These are phyloP conservation scores for Scortum barcoo DNA, from an alignment of 2,113 vertebrate species.

Conservation along the genomic window DNA sequence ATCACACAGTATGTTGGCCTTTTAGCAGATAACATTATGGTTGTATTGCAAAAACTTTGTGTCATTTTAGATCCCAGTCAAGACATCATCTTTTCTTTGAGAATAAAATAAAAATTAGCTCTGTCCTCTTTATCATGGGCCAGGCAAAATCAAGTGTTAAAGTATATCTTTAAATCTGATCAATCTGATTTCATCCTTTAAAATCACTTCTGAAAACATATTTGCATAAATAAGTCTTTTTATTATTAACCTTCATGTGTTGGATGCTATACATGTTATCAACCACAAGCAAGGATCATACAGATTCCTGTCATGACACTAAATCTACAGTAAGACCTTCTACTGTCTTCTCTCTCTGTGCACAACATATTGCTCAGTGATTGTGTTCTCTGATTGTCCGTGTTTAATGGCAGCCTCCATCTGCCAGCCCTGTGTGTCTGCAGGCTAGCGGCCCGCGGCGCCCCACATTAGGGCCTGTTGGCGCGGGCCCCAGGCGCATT, in stretches of 20 bases:
- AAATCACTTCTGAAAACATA: background rate
- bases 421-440: constrained; percentile 80
- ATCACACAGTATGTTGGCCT: background rate
- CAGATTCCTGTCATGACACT: constrained; percentile 38
- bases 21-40: background rate
- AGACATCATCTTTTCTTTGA: background rate
- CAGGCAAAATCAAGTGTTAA: background rate
- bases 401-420: constrained; percentile 83
- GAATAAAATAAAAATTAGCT: background rate
- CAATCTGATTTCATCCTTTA: constrained; percentile 3
- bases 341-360: constrained; percentile 45
- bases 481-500: constrained; percentile 82
- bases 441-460: constrained; percentile 79
- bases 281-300: constrained; percentile 23
- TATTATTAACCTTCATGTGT: constrained; percentile 25
- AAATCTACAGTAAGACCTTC: constrained; percentile 46
- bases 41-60: background rate
- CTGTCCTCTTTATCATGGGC: background rate
- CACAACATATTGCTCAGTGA: constrained; percentile 70
- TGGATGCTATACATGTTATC: constrained; percentile 10
- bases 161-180: background rate
- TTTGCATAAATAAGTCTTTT: background rate
- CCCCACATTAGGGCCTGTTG: constrained; percentile 83
- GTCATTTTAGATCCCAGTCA: background rate
- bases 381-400: constrained; percentile 76